A percentile compares a stretch with the other conserved stretches of the same genome.
Evolutionary conservation across 2,888 invertebrate species (phyloP).

Genomic region (Rapana venosa): DNA sequence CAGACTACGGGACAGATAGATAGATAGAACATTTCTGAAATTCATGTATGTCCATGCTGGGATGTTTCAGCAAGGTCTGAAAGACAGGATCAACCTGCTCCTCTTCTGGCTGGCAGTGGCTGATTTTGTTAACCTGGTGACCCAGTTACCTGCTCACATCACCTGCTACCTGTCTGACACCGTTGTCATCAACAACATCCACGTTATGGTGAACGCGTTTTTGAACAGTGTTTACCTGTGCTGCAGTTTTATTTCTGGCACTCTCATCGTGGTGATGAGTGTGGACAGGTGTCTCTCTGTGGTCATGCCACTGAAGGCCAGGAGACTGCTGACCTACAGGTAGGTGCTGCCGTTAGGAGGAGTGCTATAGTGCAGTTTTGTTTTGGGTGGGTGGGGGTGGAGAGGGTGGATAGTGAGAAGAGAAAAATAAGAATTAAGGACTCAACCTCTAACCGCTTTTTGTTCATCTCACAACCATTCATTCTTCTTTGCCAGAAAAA

Average conservation of each 20-base stretch:
- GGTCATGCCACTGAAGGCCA: background rate
- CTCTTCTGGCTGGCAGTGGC: constrained; percentile 7
- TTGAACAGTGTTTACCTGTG: background rate
- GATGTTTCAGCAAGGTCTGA: constrained; percentile 14
- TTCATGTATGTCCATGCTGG: background rate
- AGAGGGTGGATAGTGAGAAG: too few species aligned
- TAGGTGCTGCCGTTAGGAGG: background rate
- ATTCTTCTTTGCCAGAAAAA: too few species aligned
- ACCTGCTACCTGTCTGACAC: background rate
- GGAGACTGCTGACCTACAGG: background rate
- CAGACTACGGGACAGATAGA: too few species aligned
- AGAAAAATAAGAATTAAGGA: too few species aligned
- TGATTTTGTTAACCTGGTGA: background rate
- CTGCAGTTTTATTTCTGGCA: background rate
- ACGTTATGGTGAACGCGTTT: background rate
- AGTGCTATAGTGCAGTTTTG: too few species aligned
- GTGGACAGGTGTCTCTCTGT: constrained; percentile 11
- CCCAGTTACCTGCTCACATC: background rate
- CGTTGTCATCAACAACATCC: background rate
- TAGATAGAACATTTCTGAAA: too few species aligned
- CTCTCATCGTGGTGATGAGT: constrained; percentile 5
- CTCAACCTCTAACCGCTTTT: too few species aligned
- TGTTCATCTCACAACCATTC: too few species aligned
- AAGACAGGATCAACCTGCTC: constrained; percentile 12
- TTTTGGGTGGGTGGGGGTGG: too few species aligned